These are phyloP conservation scores for Cossypha polioptera DNA, from an alignment of 2,797 vertebrate species.

Conservation along the genomic window DNA sequence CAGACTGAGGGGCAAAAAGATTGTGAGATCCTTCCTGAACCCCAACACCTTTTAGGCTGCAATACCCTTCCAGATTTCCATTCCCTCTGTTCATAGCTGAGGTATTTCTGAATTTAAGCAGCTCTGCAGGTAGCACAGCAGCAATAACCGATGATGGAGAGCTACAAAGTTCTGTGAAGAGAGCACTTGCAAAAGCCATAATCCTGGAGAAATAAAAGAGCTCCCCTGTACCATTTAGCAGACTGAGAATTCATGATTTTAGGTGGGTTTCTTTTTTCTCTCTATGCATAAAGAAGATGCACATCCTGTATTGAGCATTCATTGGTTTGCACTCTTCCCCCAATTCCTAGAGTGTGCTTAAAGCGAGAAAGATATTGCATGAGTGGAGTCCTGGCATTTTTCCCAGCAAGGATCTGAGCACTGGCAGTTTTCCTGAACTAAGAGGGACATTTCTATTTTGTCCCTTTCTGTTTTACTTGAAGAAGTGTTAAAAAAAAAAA, in stretches of 20 bases:
- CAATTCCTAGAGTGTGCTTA: neutral
- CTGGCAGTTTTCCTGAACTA: constrained; percentile 24
- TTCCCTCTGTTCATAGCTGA: neutral
- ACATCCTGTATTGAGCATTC: neutral
- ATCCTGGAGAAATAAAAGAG: neutral
- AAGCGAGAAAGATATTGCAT: constrained; percentile 1
- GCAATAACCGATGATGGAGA: neutral
- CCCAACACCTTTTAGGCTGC: neutral
- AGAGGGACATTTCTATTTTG: constrained; percentile 34
- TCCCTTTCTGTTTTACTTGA: constrained; percentile 11
- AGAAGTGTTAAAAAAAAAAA: neutral
- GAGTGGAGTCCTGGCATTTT: constrained; percentile 41
- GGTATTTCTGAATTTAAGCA: neutral
- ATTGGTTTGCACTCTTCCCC: neutral
- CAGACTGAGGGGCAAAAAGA: neutral
- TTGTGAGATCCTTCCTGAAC: neutral
- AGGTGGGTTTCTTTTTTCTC: neutral
- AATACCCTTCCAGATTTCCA: neutral
- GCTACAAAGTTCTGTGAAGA: neutral
- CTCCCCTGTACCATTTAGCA: neutral
- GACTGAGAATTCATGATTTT: neutral
- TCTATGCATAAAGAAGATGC: neutral
- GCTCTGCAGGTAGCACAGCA: neutral
- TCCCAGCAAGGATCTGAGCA: constrained; percentile 19
- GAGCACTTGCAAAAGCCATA: neutral